Evolutionary conservation across 92 coral and sea anemone species (phyloP), one percentile per base, ranked within the genome.

Genomic region (Epizoanthus rinbou): DNA sequence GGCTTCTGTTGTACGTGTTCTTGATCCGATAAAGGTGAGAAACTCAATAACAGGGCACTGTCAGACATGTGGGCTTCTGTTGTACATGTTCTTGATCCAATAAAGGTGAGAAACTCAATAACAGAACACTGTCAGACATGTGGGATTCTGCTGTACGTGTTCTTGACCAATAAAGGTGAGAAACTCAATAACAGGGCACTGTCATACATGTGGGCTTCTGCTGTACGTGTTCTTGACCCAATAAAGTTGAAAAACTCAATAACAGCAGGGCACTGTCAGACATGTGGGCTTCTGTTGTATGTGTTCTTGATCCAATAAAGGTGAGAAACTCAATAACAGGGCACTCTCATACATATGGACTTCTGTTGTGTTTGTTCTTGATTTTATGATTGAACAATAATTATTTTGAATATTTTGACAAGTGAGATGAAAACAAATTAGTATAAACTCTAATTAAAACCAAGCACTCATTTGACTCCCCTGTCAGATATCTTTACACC

Each of bases 221-320:
- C 85, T 18, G 56, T 96, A 22, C 75, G 99, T 72, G 85, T 96
- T 57, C 87, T 96, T 68, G 99, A 96, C 80, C 98, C 99, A 10
- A 96, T 96, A 8, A 94, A 96, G 99, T 97, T 93, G 53, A 62
- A 80, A 8, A 6, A 35, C 9, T 24, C 0, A 16, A 6, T 39
- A 9, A 43, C 50, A 43, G 50, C 8, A 8, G n/a, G n/a, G n/a
- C 50, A 43, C 50, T 41, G 50, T 43, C 10, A 9, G 0, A 9
- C 50, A 91, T 94, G 99, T 96, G 99, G 99, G 99, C 98, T 8
- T 96, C 99, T 15, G 86, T 87, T 18, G 47, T 96, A 22, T 72
- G 98, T 72, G 85, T 96, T 57, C 87, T 96, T 68, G 99, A 96
- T n/a, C 80, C 99, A 10, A 96, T 96, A 8, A 94, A 96, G 99